phyloP scores from a whole-genome alignment of 2,797 vertebrate genomes.

The Streptopelia turtur region DNA sequence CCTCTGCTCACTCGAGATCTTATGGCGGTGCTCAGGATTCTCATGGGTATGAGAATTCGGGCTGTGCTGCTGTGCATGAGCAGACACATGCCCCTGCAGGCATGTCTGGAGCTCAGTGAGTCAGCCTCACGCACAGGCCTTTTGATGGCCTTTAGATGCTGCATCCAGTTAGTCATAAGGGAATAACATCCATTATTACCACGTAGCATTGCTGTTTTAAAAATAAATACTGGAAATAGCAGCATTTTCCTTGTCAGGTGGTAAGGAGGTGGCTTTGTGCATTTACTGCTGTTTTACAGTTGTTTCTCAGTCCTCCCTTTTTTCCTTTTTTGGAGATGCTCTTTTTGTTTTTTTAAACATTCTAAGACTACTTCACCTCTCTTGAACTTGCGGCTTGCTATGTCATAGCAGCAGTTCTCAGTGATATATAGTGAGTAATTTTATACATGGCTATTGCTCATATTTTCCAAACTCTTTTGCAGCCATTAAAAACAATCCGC shows the following conservation, averaged over 20 bases:
- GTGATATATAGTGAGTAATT: not conserved
- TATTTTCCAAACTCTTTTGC: not conserved
- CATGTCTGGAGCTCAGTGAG: conserved; percentile 38
- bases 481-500: not conserved
- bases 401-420: not conserved
- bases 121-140: not conserved
- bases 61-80: not conserved
- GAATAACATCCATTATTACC: not conserved
- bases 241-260: conserved; percentile 4
- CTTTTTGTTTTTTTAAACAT: not conserved
- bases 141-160: not conserved
- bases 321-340: conserved; percentile 32
- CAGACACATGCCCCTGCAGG: not conserved
- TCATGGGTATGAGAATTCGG: not conserved
- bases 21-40: not conserved
- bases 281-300: not conserved
- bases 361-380: conserved; percentile 7
- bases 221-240: conserved; percentile 27
- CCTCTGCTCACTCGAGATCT: not conserved
- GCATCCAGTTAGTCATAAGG: not conserved
- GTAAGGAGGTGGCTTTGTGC: not conserved
- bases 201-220: not conserved
- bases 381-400: not conserved
- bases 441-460: conserved; percentile 14
- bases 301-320: not conserved